phyloP scores from a whole-genome alignment of 2,113 vertebrate species.

The Corvus cornix region DNA sequence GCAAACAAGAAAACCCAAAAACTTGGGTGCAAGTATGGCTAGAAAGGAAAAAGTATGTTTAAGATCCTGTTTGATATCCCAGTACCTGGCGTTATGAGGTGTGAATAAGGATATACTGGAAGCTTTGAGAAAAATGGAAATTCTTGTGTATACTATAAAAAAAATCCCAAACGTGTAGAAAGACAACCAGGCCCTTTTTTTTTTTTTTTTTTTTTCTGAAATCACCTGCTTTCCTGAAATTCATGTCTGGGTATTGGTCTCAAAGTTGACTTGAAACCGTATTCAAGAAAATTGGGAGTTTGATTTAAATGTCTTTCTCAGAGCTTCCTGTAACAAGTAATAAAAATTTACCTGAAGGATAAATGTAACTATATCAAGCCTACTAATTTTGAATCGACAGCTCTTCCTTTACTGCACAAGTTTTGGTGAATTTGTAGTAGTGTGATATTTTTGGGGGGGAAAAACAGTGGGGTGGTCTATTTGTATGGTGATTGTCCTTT shows the following conservation, averaged over 20 bases:
- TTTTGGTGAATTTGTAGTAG: neutral
- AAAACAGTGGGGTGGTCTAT: neutral
- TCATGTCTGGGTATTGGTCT: neutral
- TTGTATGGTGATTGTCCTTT: neutral
- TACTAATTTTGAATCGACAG: neutral
- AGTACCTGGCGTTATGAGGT: neutral
- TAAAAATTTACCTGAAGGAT: neutral
- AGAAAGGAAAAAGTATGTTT: neutral
- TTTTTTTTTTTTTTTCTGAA: neutral
- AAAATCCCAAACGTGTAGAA: neutral
- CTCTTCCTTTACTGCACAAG: neutral
- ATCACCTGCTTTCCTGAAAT: neutral
- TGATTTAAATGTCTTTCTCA: neutral
- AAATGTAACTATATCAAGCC: neutral
- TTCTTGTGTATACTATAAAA: neutral
- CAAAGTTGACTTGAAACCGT: neutral
- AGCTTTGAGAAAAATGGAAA: neutral
- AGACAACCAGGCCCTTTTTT: neutral
- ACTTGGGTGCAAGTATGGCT: neutral
- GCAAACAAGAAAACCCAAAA: neutral
- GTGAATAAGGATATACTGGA: neutral
- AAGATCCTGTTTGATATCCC: neutral
- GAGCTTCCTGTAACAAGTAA: neutral
- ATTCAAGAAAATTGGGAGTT: neutral
- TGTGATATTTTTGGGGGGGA: fast-evolving